A percentile compares a stretch with the other conserved stretches of the same genome.
Evolutionary conservation across 1,140 invertebrate genomes (phyloP).

Genomic region (Melanaphis sacchari): DNA sequence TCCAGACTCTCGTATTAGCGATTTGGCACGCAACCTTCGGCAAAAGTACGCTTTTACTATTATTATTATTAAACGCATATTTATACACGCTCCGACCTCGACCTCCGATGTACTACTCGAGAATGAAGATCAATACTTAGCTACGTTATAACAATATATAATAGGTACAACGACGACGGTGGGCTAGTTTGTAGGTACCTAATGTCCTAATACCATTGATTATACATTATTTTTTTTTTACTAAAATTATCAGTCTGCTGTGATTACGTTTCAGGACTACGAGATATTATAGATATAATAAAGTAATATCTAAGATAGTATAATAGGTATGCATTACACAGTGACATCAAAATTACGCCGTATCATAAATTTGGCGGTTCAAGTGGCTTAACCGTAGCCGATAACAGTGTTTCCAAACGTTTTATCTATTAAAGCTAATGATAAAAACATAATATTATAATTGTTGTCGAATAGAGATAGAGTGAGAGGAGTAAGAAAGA

Average conservation of each 20-base stretch:
- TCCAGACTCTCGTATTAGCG: constrained; percentile 9
- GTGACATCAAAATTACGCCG: background rate
- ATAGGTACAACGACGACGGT: background rate
- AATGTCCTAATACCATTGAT: background rate
- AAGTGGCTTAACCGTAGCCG: background rate
- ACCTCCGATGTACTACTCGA: background rate
- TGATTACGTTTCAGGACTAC: background rate
- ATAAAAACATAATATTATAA: background rate
- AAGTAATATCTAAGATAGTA: background rate
- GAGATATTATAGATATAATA: background rate
- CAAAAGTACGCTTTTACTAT: constrained; percentile 10
- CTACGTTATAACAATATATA: background rate
- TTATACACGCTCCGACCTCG: background rate
- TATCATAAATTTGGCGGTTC: background rate
- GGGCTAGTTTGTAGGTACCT: background rate
- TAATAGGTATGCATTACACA: background rate
- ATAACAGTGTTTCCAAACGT: background rate
- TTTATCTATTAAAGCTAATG: background rate
- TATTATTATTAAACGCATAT: constrained; percentile 6
- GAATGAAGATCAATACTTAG: background rate
- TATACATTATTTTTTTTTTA: background rate
- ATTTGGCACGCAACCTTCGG: constrained; percentile 27
- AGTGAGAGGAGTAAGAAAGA: background rate
- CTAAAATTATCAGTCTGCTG: background rate
- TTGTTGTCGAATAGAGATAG: background rate